Evolutionary conservation across 2,113 vertebrate genomes (phyloP), one percentile per base, ranked within the genome.

Genomic region (Pachycephala philippinensis): DNA sequence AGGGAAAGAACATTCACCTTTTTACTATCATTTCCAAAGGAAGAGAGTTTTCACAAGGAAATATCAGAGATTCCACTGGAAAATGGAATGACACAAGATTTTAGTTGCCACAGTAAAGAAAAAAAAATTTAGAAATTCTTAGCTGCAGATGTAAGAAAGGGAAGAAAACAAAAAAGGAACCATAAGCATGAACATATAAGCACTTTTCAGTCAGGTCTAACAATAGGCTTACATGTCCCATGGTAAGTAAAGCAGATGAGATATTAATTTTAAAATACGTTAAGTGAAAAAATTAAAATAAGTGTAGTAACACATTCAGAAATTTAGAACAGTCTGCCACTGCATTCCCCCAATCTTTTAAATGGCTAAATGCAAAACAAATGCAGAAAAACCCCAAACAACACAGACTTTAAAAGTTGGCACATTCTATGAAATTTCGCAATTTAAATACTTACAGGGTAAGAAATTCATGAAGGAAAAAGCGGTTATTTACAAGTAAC

Each of bases 371-470:
- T 57, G 49, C 59, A 90, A 92, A 96, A 77, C 26, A 91, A 93
- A 87, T 57, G 40, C 22, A 87, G 56, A 92, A 76, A 50, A 11
- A 2, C 7, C 18, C 14, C 42, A 49, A 42, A 37, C n/a, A 69
- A 45, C 22, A 52, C 18, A 42, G 30, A 74, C 33, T 33, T 69
- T 1, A 82, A 52, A 81, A 86, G 37, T 3, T 61, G 42, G 35
- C 11, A 23, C 0, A 0, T 39, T 83, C 42, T 50, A 77, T 23
- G 39, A 50, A 81, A 93, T 39, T 6, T 66, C 13, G 35, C 21
- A 20, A 86, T 66, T 84, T 69, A 81, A 90, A 90, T 93, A 95
- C 94, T 97, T 80, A 95, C 86, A 4, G 39, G 33, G 50, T 65
- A 92, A 64, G 61, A 89, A 90, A 95, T 23, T 44, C 7, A 66